These are phyloP conservation scores for Cremastobaeus sp. DNA, from an alignment of 2,888 invertebrate genomes.

Conservation along the genomic window DNA sequence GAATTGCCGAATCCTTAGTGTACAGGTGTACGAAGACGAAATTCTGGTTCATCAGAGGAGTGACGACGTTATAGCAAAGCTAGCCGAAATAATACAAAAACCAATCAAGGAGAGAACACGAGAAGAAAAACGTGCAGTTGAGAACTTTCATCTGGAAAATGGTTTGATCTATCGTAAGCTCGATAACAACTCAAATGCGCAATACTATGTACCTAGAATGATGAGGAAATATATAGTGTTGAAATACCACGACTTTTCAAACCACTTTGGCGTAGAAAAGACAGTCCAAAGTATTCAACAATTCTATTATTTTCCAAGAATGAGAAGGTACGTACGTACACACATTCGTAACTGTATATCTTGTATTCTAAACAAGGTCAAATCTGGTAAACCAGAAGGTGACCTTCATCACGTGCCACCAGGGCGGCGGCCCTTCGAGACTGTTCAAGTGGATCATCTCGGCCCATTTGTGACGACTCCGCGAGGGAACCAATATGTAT, in stretches of 20 bases:
- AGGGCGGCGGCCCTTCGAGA: constrained; percentile 60
- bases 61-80: neutral
- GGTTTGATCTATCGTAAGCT: neutral
- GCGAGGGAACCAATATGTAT: constrained; percentile 27
- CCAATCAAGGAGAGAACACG: neutral
- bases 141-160: neutral
- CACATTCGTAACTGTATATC: neutral
- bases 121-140: neutral
- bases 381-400: constrained; percentile 38
- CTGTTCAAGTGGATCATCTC: constrained; percentile 55
- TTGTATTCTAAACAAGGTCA: neutral
- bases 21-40: neutral
- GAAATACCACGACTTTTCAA: neutral
- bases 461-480: constrained; percentile 49
- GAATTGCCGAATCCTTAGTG: neutral
- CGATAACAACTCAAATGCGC: neutral
- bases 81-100: neutral
- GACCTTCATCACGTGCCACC: constrained; percentile 61
- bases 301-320: neutral
- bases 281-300: neutral
- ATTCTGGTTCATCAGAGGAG: neutral
- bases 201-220: neutral
- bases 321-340: neutral
- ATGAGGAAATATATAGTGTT: neutral
- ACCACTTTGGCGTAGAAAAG: neutral